Base-by-base conservation (phyloP, 2,888 invertebrate genomes). In the Halictus quadricinctus region DNA sequence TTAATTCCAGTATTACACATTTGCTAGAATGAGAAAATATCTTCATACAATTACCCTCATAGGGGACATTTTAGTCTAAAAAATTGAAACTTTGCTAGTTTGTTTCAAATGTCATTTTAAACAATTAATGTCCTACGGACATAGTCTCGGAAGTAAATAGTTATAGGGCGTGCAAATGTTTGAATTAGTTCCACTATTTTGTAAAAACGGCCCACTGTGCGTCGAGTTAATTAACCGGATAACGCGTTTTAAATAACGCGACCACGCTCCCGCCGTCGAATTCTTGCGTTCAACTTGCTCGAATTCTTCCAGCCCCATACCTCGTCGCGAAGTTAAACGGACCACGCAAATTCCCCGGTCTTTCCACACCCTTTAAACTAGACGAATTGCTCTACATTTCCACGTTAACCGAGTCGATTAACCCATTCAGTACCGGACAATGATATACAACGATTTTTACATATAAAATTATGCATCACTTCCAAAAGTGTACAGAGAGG, bases 181-280 rank as follows among this genome's bases (percentile, higher is more conserved):
- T 10, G 1, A n/a, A n/a, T n/a, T 12, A n/a, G 1, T n/a, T 58
- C 12, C 58, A 12, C 10, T 5, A n/a, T 12, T 58, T 58, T 58
- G n/a, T n/a, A n/a, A n/a, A n/a, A 58, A n/a, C n/a, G n/a, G 4
- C 12, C 58, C 58, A n/a, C 58, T 12, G 58, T 58, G n/a, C 58
- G 12, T 58, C 18, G 46, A 69, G 58, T 81, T 74, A 74, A 74
- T 78, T 74, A 54, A 50, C 58, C 25, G n/a, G 69, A 50, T 25
- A 29, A 46, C 29, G 21, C 18, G 25, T 77, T 73, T 72, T 48
- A 36, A 58, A 78, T 81, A 73, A n/a, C 43, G 64, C 50, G 4
- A 15, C 12, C 41, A 10, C 58, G 18, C 15, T 29, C 50, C 1
- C 21, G 21, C 36, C 29, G 36, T 43, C 8, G 4, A 77, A 69